These are phyloP conservation scores for Agrotis segetum DNA, from an alignment of 2,888 invertebrate species.

Conservation along the genomic window DNA sequence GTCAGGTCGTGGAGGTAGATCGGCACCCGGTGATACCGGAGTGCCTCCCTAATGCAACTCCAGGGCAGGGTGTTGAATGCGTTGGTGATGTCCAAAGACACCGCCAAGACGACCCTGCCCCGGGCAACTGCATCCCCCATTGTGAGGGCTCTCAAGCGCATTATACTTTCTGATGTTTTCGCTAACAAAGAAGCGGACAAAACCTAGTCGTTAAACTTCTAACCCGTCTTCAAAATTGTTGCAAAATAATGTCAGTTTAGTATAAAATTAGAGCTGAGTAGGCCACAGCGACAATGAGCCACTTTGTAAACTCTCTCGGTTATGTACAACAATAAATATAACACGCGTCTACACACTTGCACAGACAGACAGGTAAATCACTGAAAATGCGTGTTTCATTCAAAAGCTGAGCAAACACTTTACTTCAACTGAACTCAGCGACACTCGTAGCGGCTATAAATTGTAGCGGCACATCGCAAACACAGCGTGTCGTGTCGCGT, in stretches of 20 bases:
- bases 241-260: background rate
- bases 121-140: too few relatives aligned
- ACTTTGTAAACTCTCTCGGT: conserved; percentile 7
- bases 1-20: too few relatives aligned
- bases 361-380: background rate
- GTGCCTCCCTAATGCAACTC: too few relatives aligned
- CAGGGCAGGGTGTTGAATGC: too few relatives aligned
- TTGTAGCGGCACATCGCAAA: conserved; percentile 12
- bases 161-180: too few relatives aligned
- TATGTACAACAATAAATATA: background rate
- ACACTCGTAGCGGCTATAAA: conserved; percentile 28
- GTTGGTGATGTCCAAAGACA: too few relatives aligned
- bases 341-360: background rate
- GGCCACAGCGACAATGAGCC: conserved; percentile 2
- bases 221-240: background rate
- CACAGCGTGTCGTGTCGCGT: background rate
- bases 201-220: background rate
- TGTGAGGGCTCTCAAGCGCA: too few relatives aligned
- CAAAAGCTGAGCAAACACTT: conserved; percentile 2
- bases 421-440: conserved; percentile 18
- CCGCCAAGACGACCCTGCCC: too few relatives aligned
- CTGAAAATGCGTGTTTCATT: conserved; percentile 20
- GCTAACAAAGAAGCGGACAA: too few relatives aligned
- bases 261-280: background rate
- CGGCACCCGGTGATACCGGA: too few relatives aligned